Base-by-base conservation (phyloP, 1,140 invertebrate species). In the Dinoponera quadriceps region DNA sequence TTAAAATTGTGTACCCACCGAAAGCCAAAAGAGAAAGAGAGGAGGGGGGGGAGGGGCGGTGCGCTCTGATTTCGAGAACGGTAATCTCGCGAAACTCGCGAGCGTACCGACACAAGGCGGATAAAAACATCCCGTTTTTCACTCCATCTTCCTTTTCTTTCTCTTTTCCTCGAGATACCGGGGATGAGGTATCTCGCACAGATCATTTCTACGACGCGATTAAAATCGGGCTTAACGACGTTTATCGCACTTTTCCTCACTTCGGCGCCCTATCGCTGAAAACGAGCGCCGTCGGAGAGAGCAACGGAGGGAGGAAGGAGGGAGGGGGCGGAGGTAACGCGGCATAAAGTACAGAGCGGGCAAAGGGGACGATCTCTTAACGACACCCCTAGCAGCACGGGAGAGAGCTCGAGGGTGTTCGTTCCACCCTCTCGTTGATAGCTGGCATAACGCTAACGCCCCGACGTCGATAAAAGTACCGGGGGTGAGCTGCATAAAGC, bases 371-470 rank as follows among this genome's bases (percentile, higher is more conserved):
- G 84, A 87, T 75, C 87, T 90, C 86, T 90, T 90, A 91, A 92
- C 87, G 90, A 89, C 81, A 82, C 88, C 88, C 82, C 75, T 57
- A 81, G 62, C 38, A 9, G 38, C 48, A 63, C 83, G 66, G n/a
- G n/a, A 85, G 49, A 85, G 71, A 59, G 33, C 72, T 63, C 65
- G 48, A 82, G 84, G 71, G 84, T 74, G 82, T 83, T 68, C 59
- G 74, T 81, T 74, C 80, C 55, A 75, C 83, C 78, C 83, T 77
- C 62, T 49, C 85, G 85, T 91, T 92, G 89, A 91, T 92, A 90
- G 90, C 84, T 83, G 77, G 66, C 88, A 89, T 92, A 92, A 92
- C 82, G 90, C 86, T 86, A 90, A 91, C 88, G 85, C 82, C 77
- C 59, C 16, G 73, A 66, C 82, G 89, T 91, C 89, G 90, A 91